A percentile compares a stretch with the other conserved stretches of the same genome.
Conservation (phyloP, 2,888 invertebrate genomes). For the Chloroclysta siterata region DNA sequence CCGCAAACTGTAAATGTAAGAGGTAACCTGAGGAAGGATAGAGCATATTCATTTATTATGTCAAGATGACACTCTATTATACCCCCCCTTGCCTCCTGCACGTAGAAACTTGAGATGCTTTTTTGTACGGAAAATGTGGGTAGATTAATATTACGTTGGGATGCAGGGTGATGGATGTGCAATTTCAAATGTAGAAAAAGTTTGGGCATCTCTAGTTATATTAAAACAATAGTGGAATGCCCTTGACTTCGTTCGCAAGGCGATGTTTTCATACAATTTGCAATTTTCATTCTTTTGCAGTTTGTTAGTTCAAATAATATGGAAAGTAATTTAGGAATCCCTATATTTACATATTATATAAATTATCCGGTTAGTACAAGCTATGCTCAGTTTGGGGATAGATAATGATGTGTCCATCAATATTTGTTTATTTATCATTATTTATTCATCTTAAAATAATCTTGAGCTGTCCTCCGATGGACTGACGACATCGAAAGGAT, state of each 20-base stretch:
- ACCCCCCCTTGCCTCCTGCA: constrained; percentile 32
- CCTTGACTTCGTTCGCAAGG: neutral
- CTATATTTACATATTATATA: too few species aligned
- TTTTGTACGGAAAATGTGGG: constrained; percentile 37
- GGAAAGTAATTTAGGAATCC: too few species aligned
- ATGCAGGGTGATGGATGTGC: constrained; percentile 34
- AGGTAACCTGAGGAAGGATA: constrained; percentile 56
- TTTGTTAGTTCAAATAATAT: too few species aligned
- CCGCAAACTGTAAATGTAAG: constrained; percentile 69
- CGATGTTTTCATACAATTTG: neutral
- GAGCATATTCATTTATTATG: constrained; percentile 77
- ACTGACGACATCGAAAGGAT: too few species aligned
- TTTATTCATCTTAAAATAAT: too few species aligned
- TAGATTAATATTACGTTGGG: constrained; percentile 34
- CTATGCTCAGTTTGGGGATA: too few species aligned
- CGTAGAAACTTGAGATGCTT: constrained; percentile 37
- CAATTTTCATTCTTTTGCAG: too few species aligned
- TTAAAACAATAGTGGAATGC: neutral
- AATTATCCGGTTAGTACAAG: too few species aligned
- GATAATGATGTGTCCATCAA: too few species aligned
- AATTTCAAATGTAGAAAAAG: constrained; percentile 32
- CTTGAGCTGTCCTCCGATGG: too few species aligned
- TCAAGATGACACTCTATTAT: constrained; percentile 82
- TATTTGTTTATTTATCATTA: too few species aligned
- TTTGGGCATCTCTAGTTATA: constrained; percentile 19